These are phyloP conservation scores for Pardosa pseudoannulata DNA, from an alignment of 2,888 invertebrate species.

Conservation along the genomic window DNA sequence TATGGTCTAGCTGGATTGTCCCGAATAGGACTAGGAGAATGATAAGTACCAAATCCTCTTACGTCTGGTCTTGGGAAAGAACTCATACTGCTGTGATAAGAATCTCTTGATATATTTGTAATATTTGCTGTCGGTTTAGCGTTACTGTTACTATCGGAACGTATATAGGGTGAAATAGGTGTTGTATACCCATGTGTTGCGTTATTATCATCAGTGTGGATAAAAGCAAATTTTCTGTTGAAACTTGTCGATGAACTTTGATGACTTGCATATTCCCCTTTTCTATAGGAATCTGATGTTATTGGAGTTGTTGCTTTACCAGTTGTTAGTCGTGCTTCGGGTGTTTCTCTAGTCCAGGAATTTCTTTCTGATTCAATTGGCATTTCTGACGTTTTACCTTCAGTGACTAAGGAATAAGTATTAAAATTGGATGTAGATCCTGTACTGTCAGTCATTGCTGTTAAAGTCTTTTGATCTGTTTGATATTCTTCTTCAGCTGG, in stretches of 20 bases:
- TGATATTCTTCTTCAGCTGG: background rate
- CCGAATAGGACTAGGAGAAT: background rate
- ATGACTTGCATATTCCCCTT: background rate
- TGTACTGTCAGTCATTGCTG: too few relatives aligned
- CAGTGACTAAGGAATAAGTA: too few relatives aligned
- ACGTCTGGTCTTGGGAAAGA: constrained; percentile 46
- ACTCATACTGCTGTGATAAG: background rate
- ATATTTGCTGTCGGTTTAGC: constrained; percentile 24
- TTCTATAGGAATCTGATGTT: background rate
- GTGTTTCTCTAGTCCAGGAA: too few relatives aligned
- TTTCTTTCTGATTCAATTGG: too few relatives aligned
- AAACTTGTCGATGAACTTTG: constrained; percentile 32
- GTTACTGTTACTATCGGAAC: background rate
- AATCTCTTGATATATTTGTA: constrained; percentile 13
- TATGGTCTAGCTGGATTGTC: constrained; percentile 1
- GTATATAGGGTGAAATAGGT: constrained; percentile 27
- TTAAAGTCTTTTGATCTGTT: background rate
- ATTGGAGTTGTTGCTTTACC: background rate
- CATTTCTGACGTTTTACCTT: too few relatives aligned
- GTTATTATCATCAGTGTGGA: constrained; percentile 48
- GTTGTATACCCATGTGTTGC: constrained; percentile 38
- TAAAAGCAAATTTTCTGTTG: constrained; percentile 67
- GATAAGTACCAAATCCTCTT: constrained; percentile 18
- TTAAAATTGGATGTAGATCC: too few relatives aligned
- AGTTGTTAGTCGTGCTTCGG: background rate